phyloP scores from a whole-genome alignment of 2,797 vertebrate genomes.

The Malacoraja senta region DNA sequence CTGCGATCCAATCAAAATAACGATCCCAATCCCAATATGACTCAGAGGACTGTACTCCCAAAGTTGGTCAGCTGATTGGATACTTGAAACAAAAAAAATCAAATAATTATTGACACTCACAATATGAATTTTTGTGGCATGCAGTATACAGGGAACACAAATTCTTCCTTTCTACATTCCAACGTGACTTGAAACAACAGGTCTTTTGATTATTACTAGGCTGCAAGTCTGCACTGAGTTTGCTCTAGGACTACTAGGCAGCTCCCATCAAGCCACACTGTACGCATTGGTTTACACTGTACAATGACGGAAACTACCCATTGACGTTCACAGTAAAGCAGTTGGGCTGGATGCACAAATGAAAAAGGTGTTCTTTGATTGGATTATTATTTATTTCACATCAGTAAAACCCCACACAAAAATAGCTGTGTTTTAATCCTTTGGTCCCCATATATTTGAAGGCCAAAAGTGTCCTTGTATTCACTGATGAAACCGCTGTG shows the following conservation, averaged over 20 bases:
- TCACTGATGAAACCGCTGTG: slow-evolving; percentile 8
- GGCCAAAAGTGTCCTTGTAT: slow-evolving; percentile 20
- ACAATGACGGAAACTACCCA: slow-evolving; percentile 19
- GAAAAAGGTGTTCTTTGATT: slow-evolving; percentile 30
- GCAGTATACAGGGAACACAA: slow-evolving; percentile 32
- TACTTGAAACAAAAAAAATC: not conserved
- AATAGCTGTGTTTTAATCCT: not conserved
- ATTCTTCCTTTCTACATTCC: slow-evolving; percentile 38
- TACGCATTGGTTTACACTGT: slow-evolving; percentile 35
- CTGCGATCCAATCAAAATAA: slow-evolving; percentile 29
- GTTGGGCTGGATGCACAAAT: slow-evolving; percentile 28
- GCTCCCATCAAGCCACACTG: slow-evolving; percentile 13
- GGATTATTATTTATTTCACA: slow-evolving; percentile 24
- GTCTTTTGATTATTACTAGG: slow-evolving; percentile 25
- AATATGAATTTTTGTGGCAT: slow-evolving; percentile 26
- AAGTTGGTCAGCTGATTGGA: slow-evolving; percentile 35
- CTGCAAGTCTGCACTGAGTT: slow-evolving; percentile 32
- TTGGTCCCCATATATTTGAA: not conserved
- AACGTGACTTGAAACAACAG: slow-evolving; percentile 35
- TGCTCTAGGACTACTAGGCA: slow-evolving; percentile 15
- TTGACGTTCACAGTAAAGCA: slow-evolving; percentile 36
- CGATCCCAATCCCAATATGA: slow-evolving; percentile 30
- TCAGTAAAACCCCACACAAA: not conserved
- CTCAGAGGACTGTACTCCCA: slow-evolving; percentile 32
- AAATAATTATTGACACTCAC: not conserved